A percentile compares a stretch with the other conserved stretches of the same genome.
Conservation (phyloP, 2,888 invertebrate species). For the Ectemnius lituratus region DNA sequence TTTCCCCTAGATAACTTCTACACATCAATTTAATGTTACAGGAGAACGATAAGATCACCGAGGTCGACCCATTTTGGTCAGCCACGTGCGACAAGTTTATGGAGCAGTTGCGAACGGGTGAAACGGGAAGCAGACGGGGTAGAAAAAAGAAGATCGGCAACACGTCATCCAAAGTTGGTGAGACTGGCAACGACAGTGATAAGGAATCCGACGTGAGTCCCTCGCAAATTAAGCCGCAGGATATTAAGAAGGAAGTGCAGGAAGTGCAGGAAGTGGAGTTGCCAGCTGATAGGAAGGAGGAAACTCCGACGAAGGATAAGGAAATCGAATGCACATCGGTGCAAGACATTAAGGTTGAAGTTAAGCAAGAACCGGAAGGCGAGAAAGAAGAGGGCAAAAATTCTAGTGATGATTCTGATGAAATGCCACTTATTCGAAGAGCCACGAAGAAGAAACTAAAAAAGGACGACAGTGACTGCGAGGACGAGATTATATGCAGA, state of each 20-base stretch:
- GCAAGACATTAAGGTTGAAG: conserved; percentile 51
- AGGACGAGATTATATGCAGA: conserved; percentile 67
- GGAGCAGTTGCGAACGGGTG: conserved; percentile 84
- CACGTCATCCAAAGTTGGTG: conserved; percentile 55
- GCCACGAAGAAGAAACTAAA: conserved; percentile 64
- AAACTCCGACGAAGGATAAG: conserved; percentile 57
- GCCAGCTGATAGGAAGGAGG: conserved; percentile 61
- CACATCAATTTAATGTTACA: conserved; percentile 25
- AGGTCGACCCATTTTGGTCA: conserved; percentile 81
- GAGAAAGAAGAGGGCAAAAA: conserved; percentile 54
- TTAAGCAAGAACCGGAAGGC: conserved; percentile 49
- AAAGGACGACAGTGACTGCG: conserved; percentile 66
- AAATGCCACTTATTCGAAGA: conserved; percentile 69
- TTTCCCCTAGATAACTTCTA: not conserved
- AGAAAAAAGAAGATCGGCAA: conserved; percentile 79
- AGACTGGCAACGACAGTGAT: conserved; percentile 52
- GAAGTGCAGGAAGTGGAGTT: conserved; percentile 61
- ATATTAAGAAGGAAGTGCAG: conserved; percentile 54
- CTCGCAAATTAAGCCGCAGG: conserved; percentile 54
- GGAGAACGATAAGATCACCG: conserved; percentile 72
- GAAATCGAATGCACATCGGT: conserved; percentile 57
- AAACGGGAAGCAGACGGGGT: conserved; percentile 80
- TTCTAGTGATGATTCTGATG: conserved; percentile 70
- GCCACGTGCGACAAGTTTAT: conserved; percentile 88
- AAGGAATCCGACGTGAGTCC: conserved; percentile 50